Evolutionary conservation across 2,797 vertebrate genomes (phyloP).

Genomic region (Gallinago nigripennis): DNA sequence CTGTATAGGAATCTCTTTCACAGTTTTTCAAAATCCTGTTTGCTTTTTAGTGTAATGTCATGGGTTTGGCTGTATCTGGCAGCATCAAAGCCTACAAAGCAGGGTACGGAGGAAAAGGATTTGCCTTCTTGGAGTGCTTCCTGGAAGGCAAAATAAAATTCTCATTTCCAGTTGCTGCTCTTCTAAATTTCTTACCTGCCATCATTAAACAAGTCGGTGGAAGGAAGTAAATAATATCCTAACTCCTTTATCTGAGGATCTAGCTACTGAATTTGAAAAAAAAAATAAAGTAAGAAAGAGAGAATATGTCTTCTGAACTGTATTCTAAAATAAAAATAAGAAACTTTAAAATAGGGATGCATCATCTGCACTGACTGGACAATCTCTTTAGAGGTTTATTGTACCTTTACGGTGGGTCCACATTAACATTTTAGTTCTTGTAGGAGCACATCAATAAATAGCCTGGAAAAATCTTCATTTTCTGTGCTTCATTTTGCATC

Average conservation of each 20-base stretch:
- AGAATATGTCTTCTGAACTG: background rate
- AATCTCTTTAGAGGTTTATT: background rate
- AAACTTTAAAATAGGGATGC: background rate
- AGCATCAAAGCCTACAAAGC: background rate
- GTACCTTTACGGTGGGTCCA: background rate
- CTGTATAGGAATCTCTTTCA: background rate
- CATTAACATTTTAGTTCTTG: background rate
- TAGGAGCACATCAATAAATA: background rate
- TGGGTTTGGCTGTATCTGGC: background rate
- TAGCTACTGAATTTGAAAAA: background rate
- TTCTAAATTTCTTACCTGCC: background rate
- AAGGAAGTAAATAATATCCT: background rate
- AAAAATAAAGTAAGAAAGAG: background rate
- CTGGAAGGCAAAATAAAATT: background rate
- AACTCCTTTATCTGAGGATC: background rate
- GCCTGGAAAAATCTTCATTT: background rate
- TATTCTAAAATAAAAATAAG: background rate
- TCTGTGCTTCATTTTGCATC: background rate
- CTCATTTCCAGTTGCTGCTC: background rate
- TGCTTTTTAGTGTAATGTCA: background rate
- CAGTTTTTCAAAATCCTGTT: slow-evolving; percentile 12
- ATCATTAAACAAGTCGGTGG: background rate
- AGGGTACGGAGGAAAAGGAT: background rate
- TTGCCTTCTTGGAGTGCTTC: background rate
- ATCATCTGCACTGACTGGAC: background rate